Conservation (phyloP, 2,888 invertebrate species). For the Mycalesis mineus region DNA sequence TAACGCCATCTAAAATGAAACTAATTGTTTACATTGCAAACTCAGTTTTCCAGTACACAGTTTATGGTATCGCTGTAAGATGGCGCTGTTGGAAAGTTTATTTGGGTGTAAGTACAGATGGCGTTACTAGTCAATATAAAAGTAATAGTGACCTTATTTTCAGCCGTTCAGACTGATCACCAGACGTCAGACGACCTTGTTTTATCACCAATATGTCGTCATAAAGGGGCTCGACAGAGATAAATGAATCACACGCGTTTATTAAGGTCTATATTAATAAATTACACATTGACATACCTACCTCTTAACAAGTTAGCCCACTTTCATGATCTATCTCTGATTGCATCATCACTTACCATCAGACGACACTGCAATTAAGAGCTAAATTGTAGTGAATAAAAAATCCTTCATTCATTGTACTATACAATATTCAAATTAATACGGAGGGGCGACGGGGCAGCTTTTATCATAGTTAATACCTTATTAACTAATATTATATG, state of each 20-base stretch:
- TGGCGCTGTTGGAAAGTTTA: slow-evolving; percentile 1
- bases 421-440: too few species aligned
- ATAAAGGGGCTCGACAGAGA: slow-evolving; percentile 26
- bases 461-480: too few species aligned
- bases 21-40: neutral
- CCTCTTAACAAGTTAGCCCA: too few species aligned
- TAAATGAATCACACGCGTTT: slow-evolving; percentile 15
- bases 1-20: slow-evolving; percentile 8
- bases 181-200: slow-evolving; percentile 16
- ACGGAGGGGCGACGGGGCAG: too few species aligned
- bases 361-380: too few species aligned
- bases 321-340: too few species aligned
- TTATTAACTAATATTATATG: too few species aligned
- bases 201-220: slow-evolving; percentile 19
- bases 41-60: neutral
- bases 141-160: too few species aligned
- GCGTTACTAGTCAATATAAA: neutral
- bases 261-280: neutral
- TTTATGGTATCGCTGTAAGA: neutral
- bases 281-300: neutral
- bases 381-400: too few species aligned
- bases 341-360: too few species aligned
- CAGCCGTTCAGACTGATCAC: neutral
- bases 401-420: too few species aligned
- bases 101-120: neutral